Conservation (phyloP, 2,888 invertebrate species). For the Mylabris sibirica region DNA sequence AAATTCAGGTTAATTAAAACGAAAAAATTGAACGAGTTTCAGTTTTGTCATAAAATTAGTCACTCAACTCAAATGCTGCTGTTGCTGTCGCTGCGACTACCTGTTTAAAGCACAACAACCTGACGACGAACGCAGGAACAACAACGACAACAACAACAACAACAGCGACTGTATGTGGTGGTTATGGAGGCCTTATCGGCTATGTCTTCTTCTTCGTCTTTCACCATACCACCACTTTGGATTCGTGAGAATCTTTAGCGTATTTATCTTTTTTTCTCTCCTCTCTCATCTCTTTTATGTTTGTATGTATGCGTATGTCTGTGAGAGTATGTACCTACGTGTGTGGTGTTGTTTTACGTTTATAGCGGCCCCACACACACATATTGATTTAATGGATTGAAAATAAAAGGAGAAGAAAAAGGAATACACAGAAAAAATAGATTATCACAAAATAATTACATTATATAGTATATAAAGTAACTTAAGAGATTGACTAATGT, state of each 20-base stretch:
- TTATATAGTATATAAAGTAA: too few relatives aligned
- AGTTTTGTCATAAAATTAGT: not conserved
- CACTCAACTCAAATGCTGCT: conserved; percentile 22
- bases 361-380: not conserved
- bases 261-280: not conserved
- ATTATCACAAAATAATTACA: too few relatives aligned
- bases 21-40: not conserved
- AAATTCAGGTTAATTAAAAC: not conserved
- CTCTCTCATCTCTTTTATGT: not conserved
- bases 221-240: conserved; percentile 1
- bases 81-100: conserved; percentile 35
- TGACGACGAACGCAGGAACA: conserved; percentile 30
- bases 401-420: not conserved
- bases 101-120: conserved; percentile 49
- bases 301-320: too few relatives aligned
- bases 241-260: conserved; percentile 6
- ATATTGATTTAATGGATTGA: not conserved
- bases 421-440: not conserved
- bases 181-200: not conserved
- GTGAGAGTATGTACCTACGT: not conserved
- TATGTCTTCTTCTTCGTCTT: not conserved
- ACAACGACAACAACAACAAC: not conserved
- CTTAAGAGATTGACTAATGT: too few relatives aligned
- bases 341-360: not conserved
- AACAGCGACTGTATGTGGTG: not conserved